A percentile compares a stretch with the other conserved stretches of the same genome.
These are phyloP conservation scores for Lithodes maja DNA, from an alignment of 2,888 invertebrate species.

Conservation along the genomic window DNA sequence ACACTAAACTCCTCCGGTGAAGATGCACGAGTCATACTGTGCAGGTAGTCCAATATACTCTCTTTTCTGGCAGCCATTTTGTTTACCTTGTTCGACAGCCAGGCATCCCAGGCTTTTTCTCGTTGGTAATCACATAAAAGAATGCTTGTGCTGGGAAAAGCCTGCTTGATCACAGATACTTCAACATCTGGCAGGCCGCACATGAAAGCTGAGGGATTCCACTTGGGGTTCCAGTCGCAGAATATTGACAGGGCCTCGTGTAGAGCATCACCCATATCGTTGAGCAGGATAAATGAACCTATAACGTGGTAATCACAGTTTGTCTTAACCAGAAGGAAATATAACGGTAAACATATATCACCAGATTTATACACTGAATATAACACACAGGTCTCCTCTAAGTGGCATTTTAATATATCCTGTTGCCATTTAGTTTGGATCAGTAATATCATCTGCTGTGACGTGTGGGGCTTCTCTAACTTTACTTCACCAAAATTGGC, in stretches of 20 bases:
- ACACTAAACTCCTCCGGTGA: constrained; percentile 13
- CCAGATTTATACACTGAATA: neutral
- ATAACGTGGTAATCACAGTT: constrained; percentile 16
- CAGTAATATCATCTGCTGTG: constrained; percentile 5
- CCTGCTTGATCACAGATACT: constrained; percentile 1
- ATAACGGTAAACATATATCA: constrained; percentile 5
- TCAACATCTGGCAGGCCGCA: constrained; percentile 1
- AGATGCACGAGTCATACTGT: neutral
- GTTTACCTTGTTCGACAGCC: neutral
- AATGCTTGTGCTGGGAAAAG: neutral
- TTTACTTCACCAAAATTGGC: neutral
- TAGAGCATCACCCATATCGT: constrained; percentile 8
- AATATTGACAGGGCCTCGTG: constrained; percentile 18
- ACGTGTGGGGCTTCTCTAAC: neutral
- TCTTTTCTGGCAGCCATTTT: neutral
- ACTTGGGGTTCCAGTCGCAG: constrained; percentile 14
- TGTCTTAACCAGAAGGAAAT: constrained; percentile 24
- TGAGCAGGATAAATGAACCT: constrained; percentile 6
- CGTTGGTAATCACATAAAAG: constrained; percentile 26
- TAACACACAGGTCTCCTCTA: constrained; percentile 9
- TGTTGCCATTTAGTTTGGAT: constrained; percentile 24
- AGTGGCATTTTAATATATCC: constrained; percentile 3
- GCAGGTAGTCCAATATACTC: neutral
- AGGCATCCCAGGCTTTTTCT: constrained; percentile 24
- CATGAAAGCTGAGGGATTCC: constrained; percentile 25